Percentiles rank a stretch among this genome's conserved stretches.
Evolutionary conservation across 2,113 vertebrate species (phyloP).

Genomic region (Alouatta palliata): DNA sequence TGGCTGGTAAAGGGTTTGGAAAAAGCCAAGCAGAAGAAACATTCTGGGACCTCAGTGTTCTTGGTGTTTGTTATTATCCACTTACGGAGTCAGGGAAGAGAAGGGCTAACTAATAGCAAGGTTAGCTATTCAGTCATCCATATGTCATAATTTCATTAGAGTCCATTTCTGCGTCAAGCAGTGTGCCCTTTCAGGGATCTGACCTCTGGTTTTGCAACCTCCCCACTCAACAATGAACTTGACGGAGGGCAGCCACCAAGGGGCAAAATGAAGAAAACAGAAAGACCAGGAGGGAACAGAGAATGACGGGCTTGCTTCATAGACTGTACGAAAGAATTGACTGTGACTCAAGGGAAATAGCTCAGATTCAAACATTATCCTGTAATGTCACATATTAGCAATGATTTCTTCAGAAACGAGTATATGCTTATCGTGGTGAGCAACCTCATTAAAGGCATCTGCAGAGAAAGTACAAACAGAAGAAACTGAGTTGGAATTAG

Average conservation of each 20-base stretch:
- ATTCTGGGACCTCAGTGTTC: neutral
- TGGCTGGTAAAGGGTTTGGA: neutral
- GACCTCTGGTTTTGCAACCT: neutral
- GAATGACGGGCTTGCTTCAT: neutral
- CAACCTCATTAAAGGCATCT: constrained; percentile 39
- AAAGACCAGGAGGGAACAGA: neutral
- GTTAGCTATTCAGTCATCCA: neutral
- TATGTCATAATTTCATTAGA: neutral
- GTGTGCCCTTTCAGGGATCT: neutral
- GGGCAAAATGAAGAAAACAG: neutral
- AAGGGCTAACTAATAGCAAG: neutral
- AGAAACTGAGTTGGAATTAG: constrained; percentile 54
- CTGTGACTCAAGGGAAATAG: constrained; percentile 41
- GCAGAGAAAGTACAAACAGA: neutral
- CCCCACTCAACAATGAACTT: neutral
- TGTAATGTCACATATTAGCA: neutral
- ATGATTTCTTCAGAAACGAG: neutral
- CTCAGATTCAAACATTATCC: neutral
- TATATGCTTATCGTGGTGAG: neutral
- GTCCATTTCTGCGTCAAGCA: neutral
- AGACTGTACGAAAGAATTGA: neutral
- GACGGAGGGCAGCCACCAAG: neutral
- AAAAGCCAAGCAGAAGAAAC: neutral
- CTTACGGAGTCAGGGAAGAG: neutral
- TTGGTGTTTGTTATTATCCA: neutral